Conservation (phyloP, 2,797 vertebrate species). For the Todus mexicanus region DNA sequence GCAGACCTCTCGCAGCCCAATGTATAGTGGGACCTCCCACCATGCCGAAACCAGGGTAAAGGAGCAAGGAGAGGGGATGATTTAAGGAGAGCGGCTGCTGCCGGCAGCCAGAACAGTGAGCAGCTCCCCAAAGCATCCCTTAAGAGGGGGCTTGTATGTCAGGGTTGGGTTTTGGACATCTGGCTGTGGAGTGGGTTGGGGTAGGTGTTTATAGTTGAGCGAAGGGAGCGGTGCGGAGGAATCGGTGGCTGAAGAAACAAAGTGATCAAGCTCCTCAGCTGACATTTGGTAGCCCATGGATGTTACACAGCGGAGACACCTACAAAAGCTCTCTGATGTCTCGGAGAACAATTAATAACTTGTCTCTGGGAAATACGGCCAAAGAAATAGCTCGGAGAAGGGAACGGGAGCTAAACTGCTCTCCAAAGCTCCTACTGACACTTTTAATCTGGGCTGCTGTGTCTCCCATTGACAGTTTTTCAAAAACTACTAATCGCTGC, state of each 20-base stretch:
- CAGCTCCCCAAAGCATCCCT: neutral
- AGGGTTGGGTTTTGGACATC: neutral
- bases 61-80: neutral
- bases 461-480: neutral
- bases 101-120: slow-evolving; percentile 1
- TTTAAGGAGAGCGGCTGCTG: neutral
- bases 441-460: slow-evolving; percentile 1
- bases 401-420: neutral
- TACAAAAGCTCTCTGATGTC: neutral
- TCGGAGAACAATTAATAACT: neutral
- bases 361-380: neutral
- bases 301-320: neutral
- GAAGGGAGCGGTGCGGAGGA: neutral
- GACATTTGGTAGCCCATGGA: rapidly evolving
- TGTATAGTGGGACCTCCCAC: neutral
- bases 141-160: neutral
- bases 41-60: neutral
- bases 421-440: slow-evolving; percentile 8
- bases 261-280: neutral
- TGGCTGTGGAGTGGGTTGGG: neutral
- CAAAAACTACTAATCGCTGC: neutral
- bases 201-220: neutral
- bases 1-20: neutral
- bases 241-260: neutral
- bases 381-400: neutral